Evolutionary conservation across 53 echinoderm and acorn worm genomes (phyloP), one percentile per base, ranked within the genome.

Genomic region (Temnopleurus reevesii): DNA sequence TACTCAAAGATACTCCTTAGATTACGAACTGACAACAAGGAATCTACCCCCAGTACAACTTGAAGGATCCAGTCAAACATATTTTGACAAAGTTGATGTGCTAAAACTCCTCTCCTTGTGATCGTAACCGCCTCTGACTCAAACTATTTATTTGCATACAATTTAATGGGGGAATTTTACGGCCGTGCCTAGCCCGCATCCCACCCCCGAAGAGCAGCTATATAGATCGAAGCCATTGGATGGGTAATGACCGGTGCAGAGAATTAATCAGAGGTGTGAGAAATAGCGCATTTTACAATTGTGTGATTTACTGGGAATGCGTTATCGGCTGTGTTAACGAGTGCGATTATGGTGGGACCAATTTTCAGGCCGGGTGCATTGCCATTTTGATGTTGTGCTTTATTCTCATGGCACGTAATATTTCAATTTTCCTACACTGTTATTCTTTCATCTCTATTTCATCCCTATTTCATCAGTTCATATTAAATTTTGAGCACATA

Each of bases 241-340:
- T 71, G 38, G 71, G 71, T 41, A 71, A 71, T 71, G 71, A 41
- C 21, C 38, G 41, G 41, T 36, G 10, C 38, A 21, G 41, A 41
- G n/a, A 71, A 71, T 71, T 71, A 71, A 71, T 71, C 71, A 71
- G 41, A 71, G 71, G 71, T 71, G 71, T 38, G 71, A 71, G 28
- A 71, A 71, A 71, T 71, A 30, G 71, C 71, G 21, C 21, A 8
- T 41, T 71, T 71, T 71, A 71, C 43, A 41, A 71, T 36, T 41
- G 15, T 6, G 71, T 71, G 71, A 71, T 71, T 71, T 71, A 71
- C 71, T n/a, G 33, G 31, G 4, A 23, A 41, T 18, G 27, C 9
- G 26, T 18, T 33, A 33, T 34, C 34, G 34, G n/a, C 38, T 66
- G 66, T 41, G 0, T 19, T 49, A n/a, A n/a, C n/a, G 71, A 71